phyloP scores from a whole-genome alignment of 2,113 vertebrate genomes.

The Alligator sinensis region DNA sequence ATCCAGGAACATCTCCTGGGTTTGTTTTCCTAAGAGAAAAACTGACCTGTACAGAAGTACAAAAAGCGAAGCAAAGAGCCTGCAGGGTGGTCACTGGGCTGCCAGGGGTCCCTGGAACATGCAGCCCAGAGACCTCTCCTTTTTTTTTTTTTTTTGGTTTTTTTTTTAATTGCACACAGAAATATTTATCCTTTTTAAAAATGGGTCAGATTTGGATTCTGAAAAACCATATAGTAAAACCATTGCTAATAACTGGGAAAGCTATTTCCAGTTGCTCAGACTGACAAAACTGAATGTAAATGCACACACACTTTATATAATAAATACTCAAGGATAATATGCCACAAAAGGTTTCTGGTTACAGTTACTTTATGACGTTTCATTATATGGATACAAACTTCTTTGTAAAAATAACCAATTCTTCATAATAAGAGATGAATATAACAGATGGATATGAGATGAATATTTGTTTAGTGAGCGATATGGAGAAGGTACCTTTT shows the following conservation, averaged over 20 bases:
- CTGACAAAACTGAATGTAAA: not conserved
- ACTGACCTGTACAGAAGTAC: not conserved
- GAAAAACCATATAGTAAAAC: not conserved
- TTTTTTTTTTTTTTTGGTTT: not conserved
- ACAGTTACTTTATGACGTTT: not conserved
- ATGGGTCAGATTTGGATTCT: conserved; percentile 3
- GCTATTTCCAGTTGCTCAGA: not conserved
- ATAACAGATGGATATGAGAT: not conserved
- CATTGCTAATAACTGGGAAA: not conserved
- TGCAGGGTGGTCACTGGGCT: no score
- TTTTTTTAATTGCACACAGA: not conserved
- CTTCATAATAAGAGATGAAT: not conserved
- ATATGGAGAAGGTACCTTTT: not conserved
- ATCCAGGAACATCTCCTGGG: not conserved
- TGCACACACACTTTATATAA: not conserved
- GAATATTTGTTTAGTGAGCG: not conserved
- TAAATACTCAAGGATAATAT: not conserved
- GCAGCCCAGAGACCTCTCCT: no score
- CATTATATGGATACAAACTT: not conserved
- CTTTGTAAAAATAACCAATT: not conserved
- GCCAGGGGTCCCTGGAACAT: no score
- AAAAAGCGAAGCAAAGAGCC: no score
- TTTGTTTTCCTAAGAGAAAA: not conserved
- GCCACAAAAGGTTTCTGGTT: not conserved
- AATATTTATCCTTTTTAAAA: not conserved